Conservation (phyloP, 1,140 invertebrate genomes). For the Drosophila repletoides region DNA sequence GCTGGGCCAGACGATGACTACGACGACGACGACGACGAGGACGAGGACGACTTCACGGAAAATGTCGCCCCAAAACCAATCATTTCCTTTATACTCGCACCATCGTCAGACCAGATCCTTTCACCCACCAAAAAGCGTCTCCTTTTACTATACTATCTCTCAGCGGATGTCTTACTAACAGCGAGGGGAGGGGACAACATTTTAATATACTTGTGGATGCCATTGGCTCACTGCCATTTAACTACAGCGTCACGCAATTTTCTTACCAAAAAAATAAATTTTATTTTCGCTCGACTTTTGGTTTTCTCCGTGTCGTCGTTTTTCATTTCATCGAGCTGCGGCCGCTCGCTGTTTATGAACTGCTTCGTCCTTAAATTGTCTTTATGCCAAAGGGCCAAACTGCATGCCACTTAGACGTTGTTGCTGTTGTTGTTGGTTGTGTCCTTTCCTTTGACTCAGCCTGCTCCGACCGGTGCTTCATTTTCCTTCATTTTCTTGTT, state of each 20-base stretch:
- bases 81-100: conserved; percentile 47
- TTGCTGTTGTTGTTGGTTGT: no score
- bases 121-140: no score
- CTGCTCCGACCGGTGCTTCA: conserved; percentile 1
- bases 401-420: conserved; percentile 51
- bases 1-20: conserved; percentile 58
- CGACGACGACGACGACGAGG: conserved; percentile 27
- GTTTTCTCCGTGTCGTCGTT: conserved; percentile 37
- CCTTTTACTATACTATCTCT: conserved; percentile 18
- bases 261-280: conserved; percentile 70
- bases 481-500: conserved; percentile 7
- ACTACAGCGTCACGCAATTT: conserved; percentile 65
- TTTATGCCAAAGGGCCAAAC: conserved; percentile 62
- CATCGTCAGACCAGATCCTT: neutral
- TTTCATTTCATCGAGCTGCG: conserved; percentile 65
- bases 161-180: conserved; percentile 38
- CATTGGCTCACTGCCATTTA: conserved; percentile 69
- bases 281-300: conserved; percentile 53
- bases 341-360: conserved; percentile 74
- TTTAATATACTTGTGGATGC: conserved; percentile 66
- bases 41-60: conserved; percentile 24
- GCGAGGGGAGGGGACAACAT: conserved; percentile 37
- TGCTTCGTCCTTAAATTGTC: conserved; percentile 67
- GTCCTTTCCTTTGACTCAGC: conserved; percentile 58
- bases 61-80: conserved; percentile 65